Conservation (phyloP, 1,140 invertebrate genomes). For the Dreissena polymorpha region DNA sequence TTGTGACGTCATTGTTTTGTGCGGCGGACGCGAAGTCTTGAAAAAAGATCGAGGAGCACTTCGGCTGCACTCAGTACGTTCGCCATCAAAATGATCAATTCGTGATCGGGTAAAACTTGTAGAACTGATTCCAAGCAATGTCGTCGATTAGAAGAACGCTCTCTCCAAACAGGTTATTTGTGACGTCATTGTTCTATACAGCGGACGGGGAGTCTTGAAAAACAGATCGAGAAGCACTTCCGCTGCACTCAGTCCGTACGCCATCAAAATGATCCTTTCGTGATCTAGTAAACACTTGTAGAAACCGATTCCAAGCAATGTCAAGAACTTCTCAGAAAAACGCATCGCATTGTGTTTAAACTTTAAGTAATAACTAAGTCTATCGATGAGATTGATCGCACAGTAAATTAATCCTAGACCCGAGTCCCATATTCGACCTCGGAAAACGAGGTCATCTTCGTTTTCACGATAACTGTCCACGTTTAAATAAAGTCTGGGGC, state of each 20-base stretch:
- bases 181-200: slow-evolving; percentile 8
- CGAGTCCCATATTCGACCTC: slow-evolving; percentile 48
- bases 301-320: slow-evolving; percentile 34
- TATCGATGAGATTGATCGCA: slow-evolving; percentile 47
- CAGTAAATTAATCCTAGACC: slow-evolving; percentile 47
- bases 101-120: slow-evolving; percentile 44
- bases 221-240: slow-evolving; percentile 41
- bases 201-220: slow-evolving; percentile 1
- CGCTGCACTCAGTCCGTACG: slow-evolving; percentile 42
- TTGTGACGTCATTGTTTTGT: slow-evolving; percentile 23
- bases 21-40: not conserved
- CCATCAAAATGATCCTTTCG: slow-evolving; percentile 35
- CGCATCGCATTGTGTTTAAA: slow-evolving; percentile 43
- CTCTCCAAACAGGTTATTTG: slow-evolving; percentile 34
- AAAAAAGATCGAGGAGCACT: slow-evolving; percentile 36
- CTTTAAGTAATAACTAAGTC: slow-evolving; percentile 48
- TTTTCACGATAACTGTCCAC: slow-evolving; percentile 34
- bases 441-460: slow-evolving; percentile 39
- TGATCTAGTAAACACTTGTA: slow-evolving; percentile 45
- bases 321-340: slow-evolving; percentile 47
- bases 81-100: slow-evolving; percentile 31
- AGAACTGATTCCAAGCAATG: too few relatives aligned
- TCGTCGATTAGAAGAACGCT: slow-evolving; percentile 42
- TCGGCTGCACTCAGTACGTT: slow-evolving; percentile 46
- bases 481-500: slow-evolving; percentile 31